Evolutionary conservation across 1,140 invertebrate species (phyloP).

Genomic region (Solenopsis fugax): DNA sequence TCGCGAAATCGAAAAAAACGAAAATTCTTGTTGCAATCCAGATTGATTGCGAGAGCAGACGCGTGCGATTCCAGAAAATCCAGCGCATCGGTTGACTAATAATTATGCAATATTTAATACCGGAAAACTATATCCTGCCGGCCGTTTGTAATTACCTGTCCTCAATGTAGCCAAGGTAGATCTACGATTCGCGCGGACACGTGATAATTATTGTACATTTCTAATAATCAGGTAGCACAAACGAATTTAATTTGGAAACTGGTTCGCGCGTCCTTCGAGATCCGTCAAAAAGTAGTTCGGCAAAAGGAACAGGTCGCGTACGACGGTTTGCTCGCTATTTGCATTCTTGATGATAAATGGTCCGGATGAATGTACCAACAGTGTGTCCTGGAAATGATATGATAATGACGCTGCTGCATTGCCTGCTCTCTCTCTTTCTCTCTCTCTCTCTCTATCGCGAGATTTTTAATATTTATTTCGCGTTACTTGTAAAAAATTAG

Average conservation of each 20-base stretch:
- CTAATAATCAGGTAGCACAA: constrained; percentile 35
- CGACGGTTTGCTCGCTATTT: constrained; percentile 2
- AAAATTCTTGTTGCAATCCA: not conserved
- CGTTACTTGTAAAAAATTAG: not conserved
- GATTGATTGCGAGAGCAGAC: not conserved
- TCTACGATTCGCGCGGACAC: not conserved
- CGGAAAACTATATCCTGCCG: not conserved
- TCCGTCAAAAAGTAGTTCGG: constrained; percentile 20
- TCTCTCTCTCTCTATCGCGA: not conserved
- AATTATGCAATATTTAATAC: constrained; percentile 43
- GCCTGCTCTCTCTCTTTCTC: no score
- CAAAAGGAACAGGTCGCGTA: constrained; percentile 6
- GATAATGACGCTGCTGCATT: not conserved
- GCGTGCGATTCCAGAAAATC: not conserved
- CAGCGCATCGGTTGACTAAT: not conserved
- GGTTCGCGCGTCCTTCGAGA: constrained; percentile 23
- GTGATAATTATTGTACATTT: constrained; percentile 35
- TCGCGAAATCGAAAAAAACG: not conserved
- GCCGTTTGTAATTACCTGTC: not conserved
- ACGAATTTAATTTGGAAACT: constrained; percentile 33
- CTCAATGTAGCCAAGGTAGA: constrained; percentile 7
- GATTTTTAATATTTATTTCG: constrained; percentile 12
- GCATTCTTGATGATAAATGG: constrained; percentile 2
- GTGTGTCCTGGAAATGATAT: not conserved
- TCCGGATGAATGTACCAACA: not conserved